Base-by-base conservation (phyloP, 2,888 invertebrate genomes). In the Apoda limacodes region DNA sequence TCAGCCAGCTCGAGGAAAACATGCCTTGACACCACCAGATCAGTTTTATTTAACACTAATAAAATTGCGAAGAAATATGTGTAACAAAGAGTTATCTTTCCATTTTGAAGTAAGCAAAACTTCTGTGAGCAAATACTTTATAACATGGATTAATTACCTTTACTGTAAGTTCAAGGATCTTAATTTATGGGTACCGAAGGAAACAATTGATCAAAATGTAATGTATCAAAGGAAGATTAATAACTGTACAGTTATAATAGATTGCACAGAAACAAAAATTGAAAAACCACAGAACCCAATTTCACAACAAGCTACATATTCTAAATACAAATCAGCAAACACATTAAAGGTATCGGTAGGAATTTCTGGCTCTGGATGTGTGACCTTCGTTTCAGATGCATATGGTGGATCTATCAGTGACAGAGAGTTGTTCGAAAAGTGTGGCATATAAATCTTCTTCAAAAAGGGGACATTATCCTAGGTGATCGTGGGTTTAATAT, bases 331-430 rank as follows among this genome's bases (percentile, higher is more conserved):
- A 17, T 17, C 17, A 6, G 17, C 17, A 5, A 17, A 17, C 17
- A 32, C 32, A 13, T 10, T 28, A 10, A 33, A 33, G 25, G 25
- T 29, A 12, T 29, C 29, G 22, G 25, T 34, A 9, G 34, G 34
- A 15, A 28, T 28, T 15, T 28, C 34, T 29, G 14, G 28, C 13
- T 27, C 27, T 27, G 33, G 33, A 25, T 25, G 20, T 27, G 20
- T 33, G 14, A 24, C 33, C 4, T 33, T 28, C 12, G 28, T 28
- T 21, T 33, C 33, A 3, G 26, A 26, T 25, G 26, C 22, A 25
- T 34, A 34, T 30, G 34, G 26, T 21, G 34, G 34, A 17, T 34
- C 30, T 2, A 21, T 30, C 24, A 34, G 34, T 30, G 34, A 30
- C 12, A 25, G 28, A 25, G 17, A 17, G 17, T 17, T 28, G n/a